Percentiles rank a stretch among this genome's conserved stretches.
phyloP scores from a whole-genome alignment of 2,113 vertebrate species.

The Eublepharis macularius region DNA sequence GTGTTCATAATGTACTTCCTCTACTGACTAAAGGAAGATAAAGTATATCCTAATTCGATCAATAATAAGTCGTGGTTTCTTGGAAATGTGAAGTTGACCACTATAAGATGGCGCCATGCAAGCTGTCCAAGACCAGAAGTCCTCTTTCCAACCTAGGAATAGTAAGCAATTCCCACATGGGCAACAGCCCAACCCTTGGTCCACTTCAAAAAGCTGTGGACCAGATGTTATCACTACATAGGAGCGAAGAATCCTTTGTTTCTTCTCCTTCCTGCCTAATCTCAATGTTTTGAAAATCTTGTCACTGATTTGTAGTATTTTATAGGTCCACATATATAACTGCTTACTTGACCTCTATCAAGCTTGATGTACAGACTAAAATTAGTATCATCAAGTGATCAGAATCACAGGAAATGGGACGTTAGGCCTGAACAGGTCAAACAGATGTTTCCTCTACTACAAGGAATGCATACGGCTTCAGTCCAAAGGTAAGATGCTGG shows the following conservation, averaged over 20 bases:
- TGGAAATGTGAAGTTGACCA: neutral
- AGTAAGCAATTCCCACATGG: neutral
- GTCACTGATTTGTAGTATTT: neutral
- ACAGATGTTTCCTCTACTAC: conserved; percentile 5
- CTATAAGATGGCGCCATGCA: neutral
- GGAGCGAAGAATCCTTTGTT: neutral
- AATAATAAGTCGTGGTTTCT: neutral
- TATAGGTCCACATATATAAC: neutral
- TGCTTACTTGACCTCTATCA: neutral
- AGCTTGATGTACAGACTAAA: conserved; percentile 12
- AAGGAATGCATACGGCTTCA: neutral
- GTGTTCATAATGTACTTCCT: neutral
- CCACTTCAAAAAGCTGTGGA: neutral
- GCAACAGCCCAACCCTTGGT: neutral
- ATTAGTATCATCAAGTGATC: neutral
- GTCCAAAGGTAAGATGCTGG: neutral
- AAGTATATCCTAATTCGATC: neutral
- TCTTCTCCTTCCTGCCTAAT: neutral
- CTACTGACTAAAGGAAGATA: conserved; percentile 18
- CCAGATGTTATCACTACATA: neutral
- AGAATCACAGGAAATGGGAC: neutral
- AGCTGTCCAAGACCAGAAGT: neutral
- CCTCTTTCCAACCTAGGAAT: neutral
- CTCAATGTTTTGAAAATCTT: neutral
- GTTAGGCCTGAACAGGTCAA: neutral